These are phyloP conservation scores for Cydia fagiglandana DNA, from an alignment of 1,140 invertebrate species.

Conservation along the genomic window DNA sequence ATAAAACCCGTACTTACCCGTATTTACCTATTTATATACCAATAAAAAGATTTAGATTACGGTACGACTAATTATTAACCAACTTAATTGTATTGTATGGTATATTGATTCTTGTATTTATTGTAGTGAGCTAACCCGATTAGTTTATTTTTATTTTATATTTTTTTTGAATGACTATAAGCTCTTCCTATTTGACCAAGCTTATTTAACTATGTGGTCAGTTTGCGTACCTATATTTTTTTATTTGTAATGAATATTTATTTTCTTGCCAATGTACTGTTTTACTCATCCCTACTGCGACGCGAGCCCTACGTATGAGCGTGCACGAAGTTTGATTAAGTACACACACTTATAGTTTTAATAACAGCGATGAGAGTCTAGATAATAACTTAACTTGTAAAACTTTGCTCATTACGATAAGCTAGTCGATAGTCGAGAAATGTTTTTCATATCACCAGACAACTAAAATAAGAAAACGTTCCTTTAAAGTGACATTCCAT, in stretches of 20 bases:
- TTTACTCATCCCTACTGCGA: background rate
- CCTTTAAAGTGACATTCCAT: no score
- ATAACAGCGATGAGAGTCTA: constrained; percentile 32
- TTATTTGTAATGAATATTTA: background rate
- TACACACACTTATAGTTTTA: constrained; percentile 31
- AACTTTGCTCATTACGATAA: constrained; percentile 31
- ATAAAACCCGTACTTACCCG: background rate
- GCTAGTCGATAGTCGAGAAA: background rate
- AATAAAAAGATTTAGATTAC: no score
- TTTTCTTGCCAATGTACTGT: background rate
- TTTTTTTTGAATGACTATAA: no score
- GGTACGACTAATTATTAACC: no score
- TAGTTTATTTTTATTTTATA: no score
- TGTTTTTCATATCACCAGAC: background rate
- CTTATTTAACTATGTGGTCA: no score
- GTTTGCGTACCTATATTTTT: no score
- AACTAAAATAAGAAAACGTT: background rate
- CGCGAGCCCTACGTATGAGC: constrained; percentile 10
- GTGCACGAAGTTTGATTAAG: constrained; percentile 29
- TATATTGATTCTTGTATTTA: no score
- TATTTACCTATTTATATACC: no score
- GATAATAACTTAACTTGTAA: constrained; percentile 24
- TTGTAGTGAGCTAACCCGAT: no score
- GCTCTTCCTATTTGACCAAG: no score
- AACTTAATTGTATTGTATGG: no score